A percentile compares a stretch with the other conserved stretches of the same genome.
Conservation (phyloP, 1,140 invertebrate species). For the Leptestheria dahalacensis region DNA sequence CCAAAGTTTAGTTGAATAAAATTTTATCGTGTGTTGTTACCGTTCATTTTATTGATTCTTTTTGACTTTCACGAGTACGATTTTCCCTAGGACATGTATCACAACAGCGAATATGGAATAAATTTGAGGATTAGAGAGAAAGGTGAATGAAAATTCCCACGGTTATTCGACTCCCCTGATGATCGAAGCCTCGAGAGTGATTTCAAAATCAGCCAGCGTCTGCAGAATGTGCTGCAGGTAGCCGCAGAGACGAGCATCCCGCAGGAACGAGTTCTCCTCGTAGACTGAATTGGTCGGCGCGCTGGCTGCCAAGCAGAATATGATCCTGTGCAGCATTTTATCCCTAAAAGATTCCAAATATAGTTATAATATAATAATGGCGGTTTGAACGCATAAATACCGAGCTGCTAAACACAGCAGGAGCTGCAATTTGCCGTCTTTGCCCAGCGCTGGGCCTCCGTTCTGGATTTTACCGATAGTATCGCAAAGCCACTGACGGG, state of each 20-base stretch:
- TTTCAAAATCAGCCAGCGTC: constrained; percentile 81
- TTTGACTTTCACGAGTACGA: too few species aligned
- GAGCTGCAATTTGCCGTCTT: constrained; percentile 95
- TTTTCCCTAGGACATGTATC: too few species aligned
- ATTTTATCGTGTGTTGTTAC: too few species aligned
- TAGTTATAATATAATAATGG: too few species aligned
- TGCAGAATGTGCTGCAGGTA: constrained; percentile 84
- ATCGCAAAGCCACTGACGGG: constrained; percentile 9
- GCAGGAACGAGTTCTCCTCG: constrained; percentile 84
- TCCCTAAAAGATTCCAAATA: constrained; percentile 4
- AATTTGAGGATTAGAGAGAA: too few species aligned
- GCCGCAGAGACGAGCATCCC: constrained; percentile 63
- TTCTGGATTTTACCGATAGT: constrained; percentile 48
- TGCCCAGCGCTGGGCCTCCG: constrained; percentile 72
- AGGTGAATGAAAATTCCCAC: too few species aligned
- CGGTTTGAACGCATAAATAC: constrained; percentile 32
- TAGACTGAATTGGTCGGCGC: constrained; percentile 84
- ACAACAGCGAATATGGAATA: too few species aligned
- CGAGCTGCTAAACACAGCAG: constrained; percentile 82
- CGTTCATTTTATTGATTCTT: too few species aligned
- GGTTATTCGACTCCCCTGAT: constrained; percentile 63
- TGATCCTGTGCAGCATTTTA: constrained; percentile 71
- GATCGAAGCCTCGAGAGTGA: constrained; percentile 82
- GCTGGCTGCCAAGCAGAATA: constrained; percentile 69
- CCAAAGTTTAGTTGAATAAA: neutral